A percentile compares a stretch with the other conserved stretches of the same genome.
Evolutionary conservation across 37 sponge, comb jelly and placozoan species (phyloP).

Genomic region (Agelas oroides): DNA sequence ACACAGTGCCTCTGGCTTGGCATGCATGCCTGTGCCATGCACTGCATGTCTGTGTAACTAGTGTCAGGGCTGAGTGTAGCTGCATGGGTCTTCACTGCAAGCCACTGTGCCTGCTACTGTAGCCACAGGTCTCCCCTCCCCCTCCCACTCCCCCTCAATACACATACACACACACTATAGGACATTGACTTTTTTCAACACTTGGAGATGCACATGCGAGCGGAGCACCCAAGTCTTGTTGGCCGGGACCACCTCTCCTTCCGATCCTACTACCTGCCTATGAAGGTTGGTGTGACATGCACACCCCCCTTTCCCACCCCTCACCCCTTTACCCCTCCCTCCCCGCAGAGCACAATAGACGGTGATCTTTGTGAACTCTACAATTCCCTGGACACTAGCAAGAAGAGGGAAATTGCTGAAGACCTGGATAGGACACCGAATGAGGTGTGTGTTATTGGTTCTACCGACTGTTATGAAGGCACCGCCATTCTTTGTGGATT

Average conservation of each 20-base stretch:
- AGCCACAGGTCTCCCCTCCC: background rate
- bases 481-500: background rate
- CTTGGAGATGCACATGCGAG: slow-evolving; percentile 97
- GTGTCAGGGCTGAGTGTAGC: too few species aligned
- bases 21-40: too few species aligned
- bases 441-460: slow-evolving; percentile 89
- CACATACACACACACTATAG: too few species aligned
- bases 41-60: too few species aligned
- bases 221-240: slow-evolving; percentile 84
- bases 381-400: slow-evolving; percentile 92
- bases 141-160: too few species aligned
- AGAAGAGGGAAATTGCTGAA: slow-evolving; percentile 85
- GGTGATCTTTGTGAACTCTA: slow-evolving; percentile 98
- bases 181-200: slow-evolving; percentile 99
- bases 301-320: too few species aligned
- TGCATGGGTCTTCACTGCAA: too few species aligned
- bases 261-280: slow-evolving; percentile 92
- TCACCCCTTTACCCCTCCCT: too few species aligned
- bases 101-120: too few species aligned
- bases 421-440: slow-evolving; percentile 93
- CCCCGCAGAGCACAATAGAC: slow-evolving; percentile 82
- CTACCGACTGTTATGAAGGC: background rate
- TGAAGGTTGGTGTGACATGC: slow-evolving; percentile 73
- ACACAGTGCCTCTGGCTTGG: too few species aligned
- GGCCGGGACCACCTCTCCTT: slow-evolving; percentile 95